Conservation (phyloP, 2,888 invertebrate genomes). For the Elaeidobius kamerunicus region DNA sequence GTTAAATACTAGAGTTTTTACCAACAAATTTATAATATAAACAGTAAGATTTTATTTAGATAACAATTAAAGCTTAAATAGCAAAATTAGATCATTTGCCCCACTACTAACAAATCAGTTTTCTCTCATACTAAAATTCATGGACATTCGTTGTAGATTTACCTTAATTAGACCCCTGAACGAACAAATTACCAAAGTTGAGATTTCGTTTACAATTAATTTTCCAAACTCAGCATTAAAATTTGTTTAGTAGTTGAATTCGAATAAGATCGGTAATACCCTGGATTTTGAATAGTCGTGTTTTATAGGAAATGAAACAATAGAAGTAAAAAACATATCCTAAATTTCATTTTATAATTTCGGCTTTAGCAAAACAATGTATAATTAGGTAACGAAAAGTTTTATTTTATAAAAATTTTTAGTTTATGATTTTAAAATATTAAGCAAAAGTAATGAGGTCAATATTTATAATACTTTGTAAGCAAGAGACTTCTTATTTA, state of each 20-base stretch:
- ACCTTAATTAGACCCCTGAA: conserved; percentile 15
- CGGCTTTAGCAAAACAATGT: no score
- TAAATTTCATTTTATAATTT: no score
- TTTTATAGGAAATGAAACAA: no score
- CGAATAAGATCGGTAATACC: conserved; percentile 20
- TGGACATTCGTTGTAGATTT: conserved; percentile 23
- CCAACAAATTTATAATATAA: no score
- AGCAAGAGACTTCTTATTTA: no score
- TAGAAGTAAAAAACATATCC: no score
- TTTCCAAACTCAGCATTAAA: conserved; percentile 19
- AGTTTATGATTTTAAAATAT: no score
- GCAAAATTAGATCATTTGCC: neutral
- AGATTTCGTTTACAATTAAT: conserved; percentile 21
- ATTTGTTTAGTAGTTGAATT: conserved; percentile 32
- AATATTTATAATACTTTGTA: no score
- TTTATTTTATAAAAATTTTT: neutral
- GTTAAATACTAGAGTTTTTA: no score
- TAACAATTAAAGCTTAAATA: neutral
- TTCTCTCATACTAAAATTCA: conserved; percentile 23
- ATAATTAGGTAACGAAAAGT: neutral
- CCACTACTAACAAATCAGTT: neutral
- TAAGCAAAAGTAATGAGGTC: no score
- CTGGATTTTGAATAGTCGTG: conserved; percentile 13
- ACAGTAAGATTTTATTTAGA: no score
- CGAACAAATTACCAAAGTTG: conserved; percentile 21